Base-by-base conservation (phyloP, 1,140 invertebrate genomes). In the Drosophila bifasciata region DNA sequence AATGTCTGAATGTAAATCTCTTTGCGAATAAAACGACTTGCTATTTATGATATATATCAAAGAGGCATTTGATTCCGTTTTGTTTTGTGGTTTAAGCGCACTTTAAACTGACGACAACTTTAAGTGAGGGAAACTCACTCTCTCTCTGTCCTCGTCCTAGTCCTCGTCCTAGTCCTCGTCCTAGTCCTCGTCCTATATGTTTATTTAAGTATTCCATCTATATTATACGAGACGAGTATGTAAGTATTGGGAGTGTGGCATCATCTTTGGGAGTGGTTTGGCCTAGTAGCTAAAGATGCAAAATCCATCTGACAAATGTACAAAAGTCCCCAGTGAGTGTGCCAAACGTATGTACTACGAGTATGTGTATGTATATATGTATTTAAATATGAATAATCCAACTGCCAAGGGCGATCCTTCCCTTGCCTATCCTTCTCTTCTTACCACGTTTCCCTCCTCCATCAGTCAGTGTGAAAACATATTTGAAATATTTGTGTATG, bases 311-410 rank as follows among this genome's bases (percentile, higher is more conserved):
- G 19, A 40, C 16, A 21, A 52, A 52, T 52, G 48, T 50, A 60
- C 17, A n/a, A 17, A 17, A 36, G 19, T 25, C 58, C 51, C 41
- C 21, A 13, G 21, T 5, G 16, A 15, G 64, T 21, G 43, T 68
- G 62, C 32, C 66, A 73, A n/a, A n/a, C n/a, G n/a, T 21, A 21
- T 21, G 2, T 21, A 21, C 19, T 66, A 61, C 44, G 6, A 6
- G 6, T 25, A 25, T 25, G 23, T 28, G 3, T 8, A 3, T 32
- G 11, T 0, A 32, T 11, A 8, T 32, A 3, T 36, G 48, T 78
- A 66, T 78, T 79, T 78, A 86, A 88, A 86, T 86, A 86, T 88
- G 76, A 81, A 81, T 86, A 86, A 81, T 86, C 61, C 64, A 66
- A 44, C 46, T 69, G 77, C 61, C 77, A 60, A 17, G 56, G 72